Evolutionary conservation across 2,113 vertebrate species (phyloP), one percentile per base, ranked within the genome.

Genomic region (Tyto alba): DNA sequence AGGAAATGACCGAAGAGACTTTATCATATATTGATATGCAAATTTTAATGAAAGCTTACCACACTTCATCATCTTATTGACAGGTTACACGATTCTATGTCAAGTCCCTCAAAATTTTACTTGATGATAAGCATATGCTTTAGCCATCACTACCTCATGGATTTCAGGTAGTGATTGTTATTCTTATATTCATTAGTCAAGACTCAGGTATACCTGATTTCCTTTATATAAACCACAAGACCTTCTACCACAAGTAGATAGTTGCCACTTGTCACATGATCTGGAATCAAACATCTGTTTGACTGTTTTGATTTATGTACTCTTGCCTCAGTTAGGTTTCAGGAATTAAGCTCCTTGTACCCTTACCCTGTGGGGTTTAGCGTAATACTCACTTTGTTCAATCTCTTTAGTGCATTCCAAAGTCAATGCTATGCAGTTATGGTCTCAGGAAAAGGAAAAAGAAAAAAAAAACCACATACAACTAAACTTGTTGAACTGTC

Each of bases 271-370:
- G 60, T 26, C 52, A 71, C 7, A 7, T 56, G 52, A 53, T 84
- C 53, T 75, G 29, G 36, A 89, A 81, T 89, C 41, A 78, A 87
- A 77, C 29, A 32, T 47, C 50, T 74, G 41, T 17, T 20, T 45
- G 63, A 77, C 83, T 77, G 79, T 66, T 95, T 92, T 82, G 34
- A 63, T 89, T 78, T 83, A 66, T 92, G 80, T 94, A 56, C 52
- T 64, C 38, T 66, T 50, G 59, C 55, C 26, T 89, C 78, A 23
- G 68, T 43, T 73, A 68, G 34, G 20, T 60, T 90, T 85, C 60
- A 77, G 67, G 47, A 84, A 74, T 29, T 48, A 52, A 95, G 60
- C 56, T 94, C 68, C 60, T 78, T 91, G 64, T 62, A 36, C 38
- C 84, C 6, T 52, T 55, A 1, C 43, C 17, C 4, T 21, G n/a